Conservation (phyloP, 2,888 invertebrate species). For the Loripinus fragilis region DNA sequence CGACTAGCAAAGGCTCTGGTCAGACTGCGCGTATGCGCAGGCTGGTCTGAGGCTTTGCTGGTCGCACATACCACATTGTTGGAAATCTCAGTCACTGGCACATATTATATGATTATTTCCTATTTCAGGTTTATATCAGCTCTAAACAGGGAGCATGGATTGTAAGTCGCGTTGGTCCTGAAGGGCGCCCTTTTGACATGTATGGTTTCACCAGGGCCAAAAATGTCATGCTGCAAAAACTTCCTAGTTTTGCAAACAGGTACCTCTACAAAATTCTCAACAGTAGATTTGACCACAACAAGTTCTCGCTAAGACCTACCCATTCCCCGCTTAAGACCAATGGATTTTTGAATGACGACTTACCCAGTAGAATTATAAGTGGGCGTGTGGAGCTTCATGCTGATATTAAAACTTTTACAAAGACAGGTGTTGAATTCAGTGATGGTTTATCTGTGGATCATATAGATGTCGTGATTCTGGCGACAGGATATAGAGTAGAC, state of each 20-base stretch:
- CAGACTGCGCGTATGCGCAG: too few relatives aligned
- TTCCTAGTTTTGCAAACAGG: constrained; percentile 41
- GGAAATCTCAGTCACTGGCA: too few relatives aligned
- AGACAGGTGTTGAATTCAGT: constrained; percentile 75
- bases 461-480: constrained; percentile 81
- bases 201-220: constrained; percentile 24
- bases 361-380: constrained; percentile 81
- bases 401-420: constrained; percentile 70
- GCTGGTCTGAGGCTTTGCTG: too few relatives aligned
- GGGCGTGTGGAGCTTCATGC: constrained; percentile 82
- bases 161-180: constrained; percentile 13
- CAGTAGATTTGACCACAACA: constrained; percentile 80
- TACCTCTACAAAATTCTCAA: constrained; percentile 65
- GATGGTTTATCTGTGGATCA: constrained; percentile 76
- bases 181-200: constrained; percentile 38
- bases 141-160: constrained; percentile 48
- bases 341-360: constrained; percentile 82
- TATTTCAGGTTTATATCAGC: constrained; percentile 49
- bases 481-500: constrained; percentile 83
- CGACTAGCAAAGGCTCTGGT: too few relatives aligned
- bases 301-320: constrained; percentile 82
- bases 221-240: constrained; percentile 15
- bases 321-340: constrained; percentile 69
- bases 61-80: too few relatives aligned
- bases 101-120: neutral